These are phyloP conservation scores for Tinea trinotella DNA, from an alignment of 2,888 invertebrate species.

Conservation along the genomic window DNA sequence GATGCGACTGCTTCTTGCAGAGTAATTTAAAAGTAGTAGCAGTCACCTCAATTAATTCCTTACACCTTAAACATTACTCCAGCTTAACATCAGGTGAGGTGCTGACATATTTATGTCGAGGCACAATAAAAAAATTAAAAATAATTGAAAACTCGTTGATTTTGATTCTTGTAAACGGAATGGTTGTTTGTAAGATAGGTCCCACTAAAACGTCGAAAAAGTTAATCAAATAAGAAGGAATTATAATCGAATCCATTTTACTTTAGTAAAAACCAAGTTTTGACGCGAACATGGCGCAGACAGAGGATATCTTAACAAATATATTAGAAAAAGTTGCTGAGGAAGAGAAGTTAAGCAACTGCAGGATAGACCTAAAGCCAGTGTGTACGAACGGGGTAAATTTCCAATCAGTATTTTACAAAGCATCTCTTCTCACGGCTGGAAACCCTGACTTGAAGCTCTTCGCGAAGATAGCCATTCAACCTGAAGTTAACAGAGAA, in stretches of 20 bases:
- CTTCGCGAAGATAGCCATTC: constrained; percentile 40
- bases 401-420: constrained; percentile 32
- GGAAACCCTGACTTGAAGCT: constrained; percentile 27
- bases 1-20: too few relatives aligned
- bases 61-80: too few relatives aligned
- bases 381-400: constrained; percentile 34
- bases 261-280: neutral
- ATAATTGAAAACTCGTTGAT: too few relatives aligned
- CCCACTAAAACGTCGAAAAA: neutral
- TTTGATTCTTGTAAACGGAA: too few relatives aligned
- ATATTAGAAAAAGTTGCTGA: constrained; percentile 15
- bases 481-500: constrained; percentile 33
- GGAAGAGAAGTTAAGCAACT: constrained; percentile 1
- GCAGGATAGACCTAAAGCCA: constrained; percentile 19
- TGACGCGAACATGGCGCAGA: constrained; percentile 8
- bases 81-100: too few relatives aligned
- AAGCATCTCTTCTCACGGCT: constrained; percentile 25
- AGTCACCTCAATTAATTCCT: too few relatives aligned
- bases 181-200: neutral
- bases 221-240: neutral
- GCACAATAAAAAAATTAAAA: neutral
- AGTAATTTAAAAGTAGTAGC: neutral
- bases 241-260: constrained; percentile 7
- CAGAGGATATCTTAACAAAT: constrained; percentile 13
- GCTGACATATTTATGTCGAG: neutral